phyloP scores from a whole-genome alignment of 2,113 vertebrate genomes.

The Ctenomys sociabilis region DNA sequence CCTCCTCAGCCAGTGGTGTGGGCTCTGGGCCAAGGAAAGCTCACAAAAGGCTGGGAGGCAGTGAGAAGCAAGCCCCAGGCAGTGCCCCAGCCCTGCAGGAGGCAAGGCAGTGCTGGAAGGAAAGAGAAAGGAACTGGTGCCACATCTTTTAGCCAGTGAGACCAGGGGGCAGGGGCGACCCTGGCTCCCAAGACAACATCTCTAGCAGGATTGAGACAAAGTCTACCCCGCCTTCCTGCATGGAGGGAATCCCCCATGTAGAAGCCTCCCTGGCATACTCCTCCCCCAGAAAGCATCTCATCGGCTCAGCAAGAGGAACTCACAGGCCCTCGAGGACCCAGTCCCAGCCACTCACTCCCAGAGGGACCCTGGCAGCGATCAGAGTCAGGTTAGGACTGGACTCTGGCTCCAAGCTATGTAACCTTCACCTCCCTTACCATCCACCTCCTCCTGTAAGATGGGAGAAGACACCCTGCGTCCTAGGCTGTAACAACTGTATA shows the following conservation, averaged over 20 bases:
- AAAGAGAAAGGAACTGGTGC: not conserved
- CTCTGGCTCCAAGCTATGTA: not conserved
- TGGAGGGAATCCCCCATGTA: not conserved
- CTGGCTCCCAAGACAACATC: not conserved
- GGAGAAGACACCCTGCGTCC: not conserved
- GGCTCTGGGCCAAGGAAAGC: not conserved
- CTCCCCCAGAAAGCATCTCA: not conserved
- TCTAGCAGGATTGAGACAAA: not conserved
- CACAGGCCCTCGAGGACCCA: not conserved
- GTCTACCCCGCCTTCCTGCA: not conserved
- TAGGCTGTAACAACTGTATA: not conserved
- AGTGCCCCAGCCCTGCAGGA: not conserved
- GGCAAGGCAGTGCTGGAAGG: not conserved
- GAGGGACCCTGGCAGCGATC: not conserved
- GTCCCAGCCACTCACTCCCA: not conserved
- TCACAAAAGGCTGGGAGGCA: not conserved
- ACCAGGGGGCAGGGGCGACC: not conserved
- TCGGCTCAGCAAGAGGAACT: not conserved
- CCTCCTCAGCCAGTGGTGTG: not conserved
- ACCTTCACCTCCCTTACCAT: not conserved
- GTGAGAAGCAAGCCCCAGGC: not conserved
- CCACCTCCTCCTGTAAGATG: not conserved
- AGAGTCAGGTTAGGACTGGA: not conserved
- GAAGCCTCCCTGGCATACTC: not conserved
- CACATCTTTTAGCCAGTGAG: not conserved